phyloP scores from a whole-genome alignment of 2,888 invertebrate species.

The Scelioninae gen. 2 region DNA sequence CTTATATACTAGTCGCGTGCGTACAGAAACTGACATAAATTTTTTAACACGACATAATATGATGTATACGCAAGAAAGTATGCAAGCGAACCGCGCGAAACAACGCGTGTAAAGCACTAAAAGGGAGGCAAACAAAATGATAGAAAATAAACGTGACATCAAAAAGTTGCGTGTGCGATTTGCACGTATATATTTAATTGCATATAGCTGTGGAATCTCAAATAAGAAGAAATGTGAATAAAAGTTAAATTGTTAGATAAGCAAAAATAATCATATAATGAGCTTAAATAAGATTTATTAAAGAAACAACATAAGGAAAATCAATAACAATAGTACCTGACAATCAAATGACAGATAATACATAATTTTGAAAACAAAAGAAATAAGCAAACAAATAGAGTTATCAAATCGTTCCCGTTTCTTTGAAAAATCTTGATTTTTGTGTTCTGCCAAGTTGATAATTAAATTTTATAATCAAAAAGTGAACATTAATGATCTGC shows the following conservation, averaged over 20 bases:
- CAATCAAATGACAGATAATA: conserved; percentile 26
- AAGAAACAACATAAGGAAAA: conserved; percentile 40
- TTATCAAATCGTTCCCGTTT: conserved; percentile 19
- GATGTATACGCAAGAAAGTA: conserved; percentile 31
- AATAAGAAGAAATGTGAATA: conserved; percentile 41
- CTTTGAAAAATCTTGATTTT: conserved; percentile 23
- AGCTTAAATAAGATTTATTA: conserved; percentile 33
- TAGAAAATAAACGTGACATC: conserved; percentile 43
- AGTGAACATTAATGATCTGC: no score
- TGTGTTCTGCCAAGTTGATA: neutral
- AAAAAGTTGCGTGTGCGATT: conserved; percentile 47
- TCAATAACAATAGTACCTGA: conserved; percentile 24
- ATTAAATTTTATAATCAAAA: no score
- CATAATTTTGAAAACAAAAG: conserved; percentile 16
- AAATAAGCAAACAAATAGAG: conserved; percentile 17
- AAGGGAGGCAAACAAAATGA: conserved; percentile 37
- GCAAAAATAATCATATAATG: conserved; percentile 35
- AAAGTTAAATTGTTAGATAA: conserved; percentile 50
- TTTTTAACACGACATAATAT: conserved; percentile 34
- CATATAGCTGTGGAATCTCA: conserved; percentile 42
- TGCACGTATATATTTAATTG: conserved; percentile 54
- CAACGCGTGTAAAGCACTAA: conserved; percentile 32
- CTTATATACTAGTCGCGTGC: conserved; percentile 30
- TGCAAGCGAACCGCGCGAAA: conserved; percentile 27
- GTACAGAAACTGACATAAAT: conserved; percentile 24